Percentiles rank a stretch among this genome's conserved stretches.
These are phyloP conservation scores for Hipposideros larvatus DNA, from an alignment of 2,797 vertebrate species.

Conservation along the genomic window DNA sequence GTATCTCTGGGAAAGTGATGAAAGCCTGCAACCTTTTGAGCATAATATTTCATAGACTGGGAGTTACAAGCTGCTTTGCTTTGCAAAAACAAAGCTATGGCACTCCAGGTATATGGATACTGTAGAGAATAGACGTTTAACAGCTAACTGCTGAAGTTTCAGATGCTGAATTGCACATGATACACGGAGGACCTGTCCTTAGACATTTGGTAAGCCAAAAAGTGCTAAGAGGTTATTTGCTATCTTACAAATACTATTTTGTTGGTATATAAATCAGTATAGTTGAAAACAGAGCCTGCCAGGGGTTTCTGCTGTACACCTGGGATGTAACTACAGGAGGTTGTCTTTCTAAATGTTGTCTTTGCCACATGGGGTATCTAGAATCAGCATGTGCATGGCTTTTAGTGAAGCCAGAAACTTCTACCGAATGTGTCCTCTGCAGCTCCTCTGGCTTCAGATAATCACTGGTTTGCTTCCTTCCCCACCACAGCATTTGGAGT, in stretches of 20 bases:
- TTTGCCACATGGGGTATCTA: background rate
- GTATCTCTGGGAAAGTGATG: slow-evolving; percentile 7
- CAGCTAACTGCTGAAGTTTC: background rate
- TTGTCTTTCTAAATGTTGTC: background rate
- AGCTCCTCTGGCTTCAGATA: background rate
- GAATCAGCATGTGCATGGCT: background rate
- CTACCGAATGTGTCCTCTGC: background rate
- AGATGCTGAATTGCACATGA: slow-evolving; percentile 18
- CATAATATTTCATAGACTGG: slow-evolving; percentile 31
- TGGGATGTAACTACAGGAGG: background rate
- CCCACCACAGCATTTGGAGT: fast-evolving
- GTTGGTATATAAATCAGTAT: slow-evolving; percentile 66
- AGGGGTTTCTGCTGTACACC: slow-evolving; percentile 43
- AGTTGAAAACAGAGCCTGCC: slow-evolving; percentile 74
- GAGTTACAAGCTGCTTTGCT: background rate
- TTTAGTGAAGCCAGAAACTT: background rate
- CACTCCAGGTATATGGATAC: background rate
- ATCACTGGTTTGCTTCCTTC: background rate
- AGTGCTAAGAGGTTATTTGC: slow-evolving; percentile 58
- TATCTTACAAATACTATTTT: slow-evolving; percentile 67
- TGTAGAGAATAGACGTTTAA: background rate
- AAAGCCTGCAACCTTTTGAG: slow-evolving; percentile 13
- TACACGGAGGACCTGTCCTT: slow-evolving; percentile 63
- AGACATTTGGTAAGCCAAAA: slow-evolving; percentile 49
- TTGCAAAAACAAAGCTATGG: background rate